Conservation (phyloP, 1,140 invertebrate genomes). For the Panagrolaimus sp. region DNA sequence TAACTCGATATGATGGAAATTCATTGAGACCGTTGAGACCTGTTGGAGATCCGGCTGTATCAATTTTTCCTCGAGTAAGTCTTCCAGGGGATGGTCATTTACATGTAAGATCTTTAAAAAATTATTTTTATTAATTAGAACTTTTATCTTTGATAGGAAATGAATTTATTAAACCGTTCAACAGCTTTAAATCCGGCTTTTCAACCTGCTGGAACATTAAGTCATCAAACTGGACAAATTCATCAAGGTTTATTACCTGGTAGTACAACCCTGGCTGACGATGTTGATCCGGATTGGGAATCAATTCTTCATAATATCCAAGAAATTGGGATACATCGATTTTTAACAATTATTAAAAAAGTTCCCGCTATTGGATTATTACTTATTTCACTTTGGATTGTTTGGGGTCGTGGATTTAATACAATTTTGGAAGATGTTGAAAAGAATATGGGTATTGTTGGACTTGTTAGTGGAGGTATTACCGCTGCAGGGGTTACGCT, state of each 20-base stretch:
- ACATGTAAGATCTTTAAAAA: conserved; percentile 5
- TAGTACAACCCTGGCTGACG: background rate
- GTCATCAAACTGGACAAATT: conserved; percentile 2
- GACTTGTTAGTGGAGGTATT: background rate
- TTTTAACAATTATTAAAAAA: background rate
- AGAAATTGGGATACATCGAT: background rate
- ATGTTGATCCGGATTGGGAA: background rate
- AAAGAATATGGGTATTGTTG: conserved; percentile 10
- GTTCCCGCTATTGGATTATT: background rate
- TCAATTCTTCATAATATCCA: background rate
- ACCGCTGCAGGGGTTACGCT: background rate
- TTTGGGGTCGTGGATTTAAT: conserved; percentile 9
- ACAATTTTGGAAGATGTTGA: background rate
- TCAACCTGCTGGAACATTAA: background rate
- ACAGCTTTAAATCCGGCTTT: background rate
- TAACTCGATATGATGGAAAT: no score
- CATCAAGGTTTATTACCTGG: background rate
- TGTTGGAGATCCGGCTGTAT: background rate
- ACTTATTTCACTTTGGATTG: background rate
- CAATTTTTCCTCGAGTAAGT: conserved; percentile 3
- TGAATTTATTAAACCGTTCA: background rate
- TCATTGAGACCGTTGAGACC: no score
- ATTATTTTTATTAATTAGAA: no score
- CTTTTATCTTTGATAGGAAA: no score
- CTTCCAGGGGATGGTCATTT: conserved; percentile 3